Conservation (phyloP, 2,113 vertebrate species). For the Fukomys damarensis region DNA sequence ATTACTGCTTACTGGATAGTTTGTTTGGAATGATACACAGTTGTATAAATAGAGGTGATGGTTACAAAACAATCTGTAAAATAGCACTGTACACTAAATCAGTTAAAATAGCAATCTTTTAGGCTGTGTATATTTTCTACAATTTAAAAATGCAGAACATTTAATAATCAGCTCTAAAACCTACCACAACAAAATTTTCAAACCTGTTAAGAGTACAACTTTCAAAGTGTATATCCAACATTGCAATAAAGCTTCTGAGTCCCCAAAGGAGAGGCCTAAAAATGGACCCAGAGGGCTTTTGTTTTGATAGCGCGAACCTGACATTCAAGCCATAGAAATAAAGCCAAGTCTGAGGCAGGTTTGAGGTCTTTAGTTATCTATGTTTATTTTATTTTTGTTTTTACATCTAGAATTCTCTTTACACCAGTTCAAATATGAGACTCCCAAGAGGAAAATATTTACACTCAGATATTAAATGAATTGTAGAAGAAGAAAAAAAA, state of each 20-base stretch:
- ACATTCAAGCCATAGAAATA: slow-evolving; percentile 18
- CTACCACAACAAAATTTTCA: slow-evolving; percentile 37
- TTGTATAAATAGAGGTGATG: not conserved
- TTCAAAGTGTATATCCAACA: not conserved
- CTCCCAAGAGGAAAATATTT: slow-evolving; percentile 28
- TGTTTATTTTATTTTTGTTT: slow-evolving; percentile 61
- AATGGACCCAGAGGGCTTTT: not conserved
- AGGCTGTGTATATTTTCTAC: not conserved
- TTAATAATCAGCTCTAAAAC: slow-evolving; percentile 35
- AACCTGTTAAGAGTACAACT: not conserved
- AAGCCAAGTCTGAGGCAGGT: not conserved
- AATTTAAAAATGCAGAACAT: not conserved
- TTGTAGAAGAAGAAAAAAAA: not conserved
- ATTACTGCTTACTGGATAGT: not conserved
- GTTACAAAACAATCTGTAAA: not conserved
- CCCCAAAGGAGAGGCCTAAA: not conserved
- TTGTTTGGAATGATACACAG: not conserved
- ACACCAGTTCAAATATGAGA: slow-evolving; percentile 38
- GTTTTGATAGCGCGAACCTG: not conserved
- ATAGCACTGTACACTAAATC: not conserved
- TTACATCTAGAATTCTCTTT: slow-evolving; percentile 44
- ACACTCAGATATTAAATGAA: slow-evolving; percentile 56
- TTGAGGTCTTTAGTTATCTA: not conserved
- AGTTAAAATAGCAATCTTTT: not conserved
- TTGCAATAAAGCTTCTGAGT: not conserved